These are phyloP conservation scores for Agonopterix subpropinquella DNA, from an alignment of 2,888 invertebrate species.

Conservation along the genomic window DNA sequence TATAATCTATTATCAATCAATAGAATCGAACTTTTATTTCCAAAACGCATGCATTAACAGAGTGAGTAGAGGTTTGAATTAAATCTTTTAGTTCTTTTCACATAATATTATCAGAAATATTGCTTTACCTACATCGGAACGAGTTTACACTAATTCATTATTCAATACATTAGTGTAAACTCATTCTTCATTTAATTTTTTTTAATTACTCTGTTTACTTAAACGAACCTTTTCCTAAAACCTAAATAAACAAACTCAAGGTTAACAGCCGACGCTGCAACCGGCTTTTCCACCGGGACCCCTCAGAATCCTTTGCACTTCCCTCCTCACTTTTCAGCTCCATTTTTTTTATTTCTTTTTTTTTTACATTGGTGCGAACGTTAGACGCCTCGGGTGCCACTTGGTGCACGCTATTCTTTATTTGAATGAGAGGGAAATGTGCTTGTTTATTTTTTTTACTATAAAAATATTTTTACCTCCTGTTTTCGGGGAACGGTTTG, in stretches of 20 bases:
- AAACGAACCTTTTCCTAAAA: too few species aligned
- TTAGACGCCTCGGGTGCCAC: constrained; percentile 53
- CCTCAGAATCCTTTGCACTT: constrained; percentile 47
- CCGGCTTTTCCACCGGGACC: constrained; percentile 22
- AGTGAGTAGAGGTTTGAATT: too few species aligned
- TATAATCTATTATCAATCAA: too few species aligned
- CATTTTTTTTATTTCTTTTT: constrained; percentile 32
- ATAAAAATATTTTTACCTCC: constrained; percentile 8
- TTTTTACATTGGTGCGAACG: constrained; percentile 38
- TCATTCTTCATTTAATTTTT: too few species aligned
- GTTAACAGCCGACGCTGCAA: constrained; percentile 13
- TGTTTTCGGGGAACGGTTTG: constrained; percentile 10
- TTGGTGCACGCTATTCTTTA: constrained; percentile 38
- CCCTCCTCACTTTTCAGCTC: constrained; percentile 43
- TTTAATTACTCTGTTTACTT: too few species aligned
- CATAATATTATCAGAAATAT: too few species aligned
- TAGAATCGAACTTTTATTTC: too few species aligned
- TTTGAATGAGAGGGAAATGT: constrained; percentile 20
- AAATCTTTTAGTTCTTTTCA: too few species aligned
- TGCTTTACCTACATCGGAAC: too few species aligned
- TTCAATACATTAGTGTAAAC: too few species aligned
- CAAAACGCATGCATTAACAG: too few species aligned
- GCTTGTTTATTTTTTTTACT: constrained; percentile 20
- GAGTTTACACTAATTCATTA: too few species aligned
- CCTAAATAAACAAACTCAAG: neutral